Evolutionary conservation across 37 sponge, comb jelly and placozoan species (phyloP), one percentile per base, ranked within the genome.

Genomic region (Agelas oroides): DNA sequence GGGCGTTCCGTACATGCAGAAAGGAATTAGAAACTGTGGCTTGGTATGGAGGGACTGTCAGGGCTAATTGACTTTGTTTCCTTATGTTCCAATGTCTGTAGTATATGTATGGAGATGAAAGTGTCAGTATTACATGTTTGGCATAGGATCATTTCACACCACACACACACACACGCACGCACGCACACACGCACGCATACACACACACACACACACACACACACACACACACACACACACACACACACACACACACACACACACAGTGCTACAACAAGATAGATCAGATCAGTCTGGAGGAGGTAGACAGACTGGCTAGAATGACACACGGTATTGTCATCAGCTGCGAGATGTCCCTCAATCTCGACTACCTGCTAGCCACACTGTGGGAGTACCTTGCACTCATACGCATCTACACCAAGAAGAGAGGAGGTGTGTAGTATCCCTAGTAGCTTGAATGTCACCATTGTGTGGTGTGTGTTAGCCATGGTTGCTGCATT

Each of bases 221-320:
- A 21, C 55, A 34, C 67, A 46, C 28, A 14, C 80, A 1, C 70
- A 32, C 70, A 33, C 70, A 52, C 70, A 30, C 41, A 17, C 36
- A 41, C 55, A 41, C 30, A 23, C 30, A 41, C 55, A 41, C 2
- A 30, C 24, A 23, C 1, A 59, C 28, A 27, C 6, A 25, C 46
- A 24, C 28, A 15, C 63, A 95, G 93, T 88, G 89, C 54, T 99
- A 94, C 84, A 99, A 99, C 87, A 99, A 99, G 80, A 92, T 99
- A 70, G 99, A 99, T 83, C 89, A 86, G 34, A 89, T 97, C 34
- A 96, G 94, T 27, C 30, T 99, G 78, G 99, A 99, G 65, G 99
- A 99, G 68, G 97, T 99, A 59, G 99, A 99, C 78, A 71, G 94
- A 46, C 69, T 97, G 52, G 99, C 99, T 12, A 65, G 94, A 5